A percentile compares a stretch with the other conserved stretches of the same genome.
Conservation (phyloP, 1,140 invertebrate species). For the Lordiphosa stackelbergi region DNA sequence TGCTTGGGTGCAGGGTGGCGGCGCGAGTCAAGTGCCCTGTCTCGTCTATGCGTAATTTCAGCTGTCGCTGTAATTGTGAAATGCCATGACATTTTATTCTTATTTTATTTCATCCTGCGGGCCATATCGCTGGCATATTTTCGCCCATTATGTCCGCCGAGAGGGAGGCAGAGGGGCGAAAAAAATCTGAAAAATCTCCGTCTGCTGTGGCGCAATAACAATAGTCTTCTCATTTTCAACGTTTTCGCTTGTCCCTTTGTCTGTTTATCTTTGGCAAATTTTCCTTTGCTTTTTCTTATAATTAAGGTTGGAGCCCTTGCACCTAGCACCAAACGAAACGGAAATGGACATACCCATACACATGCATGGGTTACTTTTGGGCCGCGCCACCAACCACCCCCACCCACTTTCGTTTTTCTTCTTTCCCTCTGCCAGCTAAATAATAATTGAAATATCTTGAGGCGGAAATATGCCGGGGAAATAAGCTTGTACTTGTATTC, state of each 20-base stretch:
- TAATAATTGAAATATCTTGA: conserved; percentile 55
- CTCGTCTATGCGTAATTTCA: conserved; percentile 61
- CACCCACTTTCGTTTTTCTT: conserved; percentile 41
- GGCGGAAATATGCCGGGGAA: conserved; percentile 34
- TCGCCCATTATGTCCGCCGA: conserved; percentile 31
- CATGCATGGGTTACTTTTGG: conserved; percentile 1
- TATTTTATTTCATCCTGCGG: conserved; percentile 49
- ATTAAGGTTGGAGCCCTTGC: conserved; percentile 54
- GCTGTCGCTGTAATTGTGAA: conserved; percentile 68
- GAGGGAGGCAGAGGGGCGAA: background rate
- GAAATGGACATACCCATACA: conserved; percentile 5
- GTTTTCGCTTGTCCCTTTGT: conserved; percentile 46
- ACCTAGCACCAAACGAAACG: conserved; percentile 15
- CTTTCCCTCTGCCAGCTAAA: conserved; percentile 21
- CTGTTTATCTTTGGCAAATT: conserved; percentile 69
- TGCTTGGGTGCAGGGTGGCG: conserved; percentile 14
- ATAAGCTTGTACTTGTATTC: conserved; percentile 36
- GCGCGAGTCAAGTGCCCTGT: conserved; percentile 27
- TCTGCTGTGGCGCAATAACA: conserved; percentile 45
- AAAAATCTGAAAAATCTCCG: conserved; percentile 62
- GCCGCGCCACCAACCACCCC: conserved; percentile 8
- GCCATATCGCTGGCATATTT: conserved; percentile 57
- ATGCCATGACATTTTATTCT: conserved; percentile 65
- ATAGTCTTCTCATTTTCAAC: conserved; percentile 46
- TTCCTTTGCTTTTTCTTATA: conserved; percentile 55